Conservation (phyloP, 2,797 vertebrate species). For the Rhinogobio ventralis region DNA sequence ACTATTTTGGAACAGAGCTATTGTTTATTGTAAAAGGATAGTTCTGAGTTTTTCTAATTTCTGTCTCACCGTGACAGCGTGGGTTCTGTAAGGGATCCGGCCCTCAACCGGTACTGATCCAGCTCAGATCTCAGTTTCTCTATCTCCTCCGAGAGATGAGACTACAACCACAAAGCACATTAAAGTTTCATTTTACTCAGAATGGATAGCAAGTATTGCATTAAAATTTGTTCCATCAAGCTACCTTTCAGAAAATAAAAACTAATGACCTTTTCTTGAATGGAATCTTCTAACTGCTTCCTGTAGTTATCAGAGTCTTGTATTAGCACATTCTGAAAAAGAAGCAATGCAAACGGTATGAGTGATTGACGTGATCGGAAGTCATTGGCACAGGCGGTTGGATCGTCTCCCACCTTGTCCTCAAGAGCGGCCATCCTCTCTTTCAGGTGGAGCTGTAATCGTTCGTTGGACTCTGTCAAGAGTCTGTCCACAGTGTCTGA, state of each 20-base stretch:
- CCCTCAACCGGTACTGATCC: conserved; percentile 91
- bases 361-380: neutral
- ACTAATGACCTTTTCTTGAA: conserved; percentile 92
- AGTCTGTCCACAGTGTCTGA: conserved; percentile 97
- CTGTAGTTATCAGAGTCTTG: conserved; percentile 96
- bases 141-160: conserved; percentile 93
- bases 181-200: conserved; percentile 16
- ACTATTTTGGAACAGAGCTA: neutral
- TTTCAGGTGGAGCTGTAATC: conserved; percentile 95
- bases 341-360: conserved; percentile 27
- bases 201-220: neutral
- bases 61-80: conserved; percentile 86
- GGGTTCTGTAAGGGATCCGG: conserved; percentile 94
- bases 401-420: conserved; percentile 86
- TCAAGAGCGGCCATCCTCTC: conserved; percentile 97
- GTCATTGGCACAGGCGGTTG: neutral
- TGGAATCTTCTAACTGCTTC: conserved; percentile 95
- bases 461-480: conserved; percentile 96
- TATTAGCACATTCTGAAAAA: conserved; percentile 91
- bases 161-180: conserved; percentile 73
- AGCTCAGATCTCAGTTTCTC: conserved; percentile 94
- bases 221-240: conserved; percentile 2
- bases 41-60: neutral
- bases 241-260: conserved; percentile 6
- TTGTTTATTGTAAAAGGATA: neutral